Percentiles rank a stretch among this genome's conserved stretches.
phyloP scores from a whole-genome alignment of 2,888 invertebrate genomes.

The Eristalinus sepulchralis region DNA sequence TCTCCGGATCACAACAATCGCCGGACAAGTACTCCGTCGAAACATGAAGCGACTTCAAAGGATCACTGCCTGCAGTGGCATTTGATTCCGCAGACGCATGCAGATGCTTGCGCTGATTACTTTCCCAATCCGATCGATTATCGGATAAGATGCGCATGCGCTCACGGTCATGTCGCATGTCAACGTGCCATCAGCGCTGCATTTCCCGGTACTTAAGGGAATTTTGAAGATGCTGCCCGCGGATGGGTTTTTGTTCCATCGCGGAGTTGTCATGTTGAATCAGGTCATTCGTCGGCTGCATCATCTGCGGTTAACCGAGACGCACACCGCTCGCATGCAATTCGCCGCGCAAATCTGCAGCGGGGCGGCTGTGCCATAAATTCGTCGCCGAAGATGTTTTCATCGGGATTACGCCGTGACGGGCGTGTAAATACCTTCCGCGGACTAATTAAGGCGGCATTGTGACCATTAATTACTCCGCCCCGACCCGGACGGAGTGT shows the following conservation, averaged over 20 bases:
- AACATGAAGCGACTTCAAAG: constrained; percentile 62
- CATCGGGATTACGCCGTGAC: constrained; percentile 50
- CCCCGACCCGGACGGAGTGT: constrained; percentile 10
- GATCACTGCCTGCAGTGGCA: constrained; percentile 42
- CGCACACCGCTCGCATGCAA: not conserved
- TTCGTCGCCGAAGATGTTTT: constrained; percentile 58
- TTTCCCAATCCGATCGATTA: constrained; percentile 61
- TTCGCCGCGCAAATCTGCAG: not conserved
- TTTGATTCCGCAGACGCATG: constrained; percentile 4
- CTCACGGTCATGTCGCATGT: constrained; percentile 56
- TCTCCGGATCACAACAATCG: constrained; percentile 29
- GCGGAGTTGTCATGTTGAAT: constrained; percentile 62
- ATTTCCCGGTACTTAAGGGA: constrained; percentile 64
- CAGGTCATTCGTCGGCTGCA: constrained; percentile 53
- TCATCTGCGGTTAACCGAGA: constrained; percentile 31
- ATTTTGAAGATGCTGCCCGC: constrained; percentile 23
- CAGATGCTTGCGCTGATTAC: constrained; percentile 29
- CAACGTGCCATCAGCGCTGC: constrained; percentile 58
- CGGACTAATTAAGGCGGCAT: constrained; percentile 58
- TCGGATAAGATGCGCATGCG: constrained; percentile 58
- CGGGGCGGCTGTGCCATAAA: constrained; percentile 43
- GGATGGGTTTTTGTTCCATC: constrained; percentile 15
- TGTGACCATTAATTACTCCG: constrained; percentile 59
- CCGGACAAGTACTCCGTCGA: not conserved
- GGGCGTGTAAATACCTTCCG: constrained; percentile 55